phyloP scores from a whole-genome alignment of 2,888 invertebrate species.

The Nasonovia ribisnigri region DNA sequence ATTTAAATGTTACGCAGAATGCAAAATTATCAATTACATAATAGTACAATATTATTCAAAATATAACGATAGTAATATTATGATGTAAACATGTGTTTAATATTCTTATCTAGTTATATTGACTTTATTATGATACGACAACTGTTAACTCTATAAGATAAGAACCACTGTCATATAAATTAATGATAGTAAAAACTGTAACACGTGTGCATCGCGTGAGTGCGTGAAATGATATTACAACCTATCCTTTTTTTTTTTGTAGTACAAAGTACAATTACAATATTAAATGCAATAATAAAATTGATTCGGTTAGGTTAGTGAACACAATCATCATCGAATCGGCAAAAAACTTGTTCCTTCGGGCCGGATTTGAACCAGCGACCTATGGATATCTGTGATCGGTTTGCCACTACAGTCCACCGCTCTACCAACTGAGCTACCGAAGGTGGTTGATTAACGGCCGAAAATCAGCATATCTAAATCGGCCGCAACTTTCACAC shows the following conservation, averaged over 20 bases:
- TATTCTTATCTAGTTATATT: neutral
- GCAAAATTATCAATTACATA: neutral
- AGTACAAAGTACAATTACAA: neutral
- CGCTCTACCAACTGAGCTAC: conserved; percentile 70
- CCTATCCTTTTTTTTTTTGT: too few relatives aligned
- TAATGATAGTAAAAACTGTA: neutral
- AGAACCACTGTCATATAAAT: neutral
- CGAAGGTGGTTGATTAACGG: conserved; percentile 39
- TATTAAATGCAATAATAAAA: neutral
- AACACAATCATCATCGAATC: neutral
- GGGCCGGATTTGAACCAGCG: conserved; percentile 69
- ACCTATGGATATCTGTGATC: conserved; percentile 68
- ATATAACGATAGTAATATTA: neutral
- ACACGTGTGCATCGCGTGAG: neutral
- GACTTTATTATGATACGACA: too few relatives aligned
- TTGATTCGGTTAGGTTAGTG: neutral
- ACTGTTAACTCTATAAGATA: neutral
- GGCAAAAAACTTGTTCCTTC: conserved; percentile 66
- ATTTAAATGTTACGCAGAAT: neutral
- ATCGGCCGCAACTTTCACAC: neutral
- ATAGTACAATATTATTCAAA: neutral
- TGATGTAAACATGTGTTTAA: neutral
- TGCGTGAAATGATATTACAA: neutral
- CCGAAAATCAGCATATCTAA: neutral
- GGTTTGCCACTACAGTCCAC: conserved; percentile 68